phyloP scores from a whole-genome alignment of 2,113 vertebrate genomes.

The Ophthalmolycus amberensis region DNA sequence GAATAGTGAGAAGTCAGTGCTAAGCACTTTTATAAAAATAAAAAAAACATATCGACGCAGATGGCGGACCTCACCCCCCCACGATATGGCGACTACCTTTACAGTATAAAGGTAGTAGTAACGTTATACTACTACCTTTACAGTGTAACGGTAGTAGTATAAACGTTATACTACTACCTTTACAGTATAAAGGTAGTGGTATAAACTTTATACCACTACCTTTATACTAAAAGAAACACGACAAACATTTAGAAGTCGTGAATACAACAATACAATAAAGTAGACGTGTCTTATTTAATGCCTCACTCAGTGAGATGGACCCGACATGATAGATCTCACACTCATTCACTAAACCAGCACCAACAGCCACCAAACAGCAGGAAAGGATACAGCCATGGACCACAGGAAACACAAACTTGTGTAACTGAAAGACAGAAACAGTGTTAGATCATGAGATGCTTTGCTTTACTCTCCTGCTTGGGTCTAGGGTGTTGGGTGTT shows the following conservation, averaged over 20 bases:
- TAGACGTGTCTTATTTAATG: background rate
- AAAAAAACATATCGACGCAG: too few relatives aligned
- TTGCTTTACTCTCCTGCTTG: too few relatives aligned
- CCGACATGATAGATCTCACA: background rate
- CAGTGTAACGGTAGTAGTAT: too few relatives aligned
- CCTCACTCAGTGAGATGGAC: background rate
- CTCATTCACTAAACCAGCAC: background rate
- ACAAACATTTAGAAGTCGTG: background rate
- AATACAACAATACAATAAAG: background rate
- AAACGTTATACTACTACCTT: too few relatives aligned
- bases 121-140: too few relatives aligned
- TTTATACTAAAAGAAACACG: too few relatives aligned
- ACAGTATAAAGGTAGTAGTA: too few relatives aligned
- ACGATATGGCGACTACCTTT: too few relatives aligned
- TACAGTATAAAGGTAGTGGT: too few relatives aligned
- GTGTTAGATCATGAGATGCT: background rate
- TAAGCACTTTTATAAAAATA: background rate
- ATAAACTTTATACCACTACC: too few relatives aligned
- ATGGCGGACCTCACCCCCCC: too few relatives aligned
- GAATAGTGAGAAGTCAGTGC: background rate
- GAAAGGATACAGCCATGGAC: conserved; percentile 98
- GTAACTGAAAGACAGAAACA: conserved; percentile 83
- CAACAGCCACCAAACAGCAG: background rate
- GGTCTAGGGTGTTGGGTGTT: too few relatives aligned
- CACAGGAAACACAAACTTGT: conserved; percentile 93